Evolutionary conservation across 2,113 vertebrate genomes (phyloP).

Genomic region (Eudyptes chrysolophus): DNA sequence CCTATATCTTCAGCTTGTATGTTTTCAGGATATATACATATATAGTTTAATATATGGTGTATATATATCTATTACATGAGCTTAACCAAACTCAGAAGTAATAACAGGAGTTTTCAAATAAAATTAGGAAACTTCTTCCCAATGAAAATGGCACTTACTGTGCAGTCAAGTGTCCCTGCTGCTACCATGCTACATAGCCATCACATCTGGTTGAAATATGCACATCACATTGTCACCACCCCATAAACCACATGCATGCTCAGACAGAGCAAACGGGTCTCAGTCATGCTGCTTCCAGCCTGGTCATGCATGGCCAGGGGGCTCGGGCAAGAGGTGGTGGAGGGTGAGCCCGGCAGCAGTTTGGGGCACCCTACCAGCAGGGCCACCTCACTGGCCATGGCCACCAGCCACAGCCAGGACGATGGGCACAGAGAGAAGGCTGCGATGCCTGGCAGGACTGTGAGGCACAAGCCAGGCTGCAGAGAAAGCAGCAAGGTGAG

Average conservation of each 20-base stretch:
- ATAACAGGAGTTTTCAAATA: not conserved
- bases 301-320: not conserved
- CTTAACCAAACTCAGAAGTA: conserved; percentile 13
- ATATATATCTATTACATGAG: not conserved
- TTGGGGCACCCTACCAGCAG: not conserved
- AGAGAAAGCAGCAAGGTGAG: not conserved
- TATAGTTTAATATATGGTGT: not conserved
- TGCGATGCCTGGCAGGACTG: accelerated
- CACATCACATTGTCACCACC: not conserved
- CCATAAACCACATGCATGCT: conserved; percentile 7
- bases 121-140: not conserved
- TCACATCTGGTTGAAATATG: conserved; percentile 42
- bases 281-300: not conserved
- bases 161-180: not conserved
- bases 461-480: not conserved
- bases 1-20: not conserved
- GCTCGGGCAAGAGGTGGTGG: not conserved
- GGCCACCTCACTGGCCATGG: not conserved
- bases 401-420: not conserved
- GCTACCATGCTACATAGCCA: not conserved
- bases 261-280: not conserved
- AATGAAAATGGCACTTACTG: not conserved
- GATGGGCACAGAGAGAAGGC: not conserved
- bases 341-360: not conserved
- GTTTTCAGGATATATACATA: not conserved